These are phyloP conservation scores for Folsomia manolachei DNA, from an alignment of 2,888 invertebrate species.

Conservation along the genomic window DNA sequence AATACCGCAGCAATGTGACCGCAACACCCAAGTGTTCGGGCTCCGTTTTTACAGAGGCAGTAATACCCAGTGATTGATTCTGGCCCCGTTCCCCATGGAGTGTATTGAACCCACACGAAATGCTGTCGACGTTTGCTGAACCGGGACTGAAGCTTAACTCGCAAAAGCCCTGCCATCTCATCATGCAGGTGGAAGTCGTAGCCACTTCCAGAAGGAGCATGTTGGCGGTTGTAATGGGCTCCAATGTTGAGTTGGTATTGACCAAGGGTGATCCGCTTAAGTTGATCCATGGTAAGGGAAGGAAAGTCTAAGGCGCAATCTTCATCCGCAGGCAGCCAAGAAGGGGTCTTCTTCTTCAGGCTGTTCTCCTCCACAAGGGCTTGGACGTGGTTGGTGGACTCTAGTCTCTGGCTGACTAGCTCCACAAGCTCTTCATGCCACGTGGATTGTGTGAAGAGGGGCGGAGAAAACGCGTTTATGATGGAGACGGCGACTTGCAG, in stretches of 20 bases:
- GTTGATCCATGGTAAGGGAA: neutral
- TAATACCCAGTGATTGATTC: neutral
- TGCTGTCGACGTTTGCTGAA: neutral
- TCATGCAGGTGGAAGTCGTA: neutral
- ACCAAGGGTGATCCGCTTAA: neutral
- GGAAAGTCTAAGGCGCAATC: neutral
- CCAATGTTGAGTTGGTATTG: neutral
- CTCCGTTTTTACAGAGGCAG: slow-evolving; percentile 9
- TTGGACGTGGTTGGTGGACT: neutral
- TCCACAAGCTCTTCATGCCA: neutral
- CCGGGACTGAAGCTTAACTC: neutral
- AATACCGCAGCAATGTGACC: slow-evolving; percentile 7
- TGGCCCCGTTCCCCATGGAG: neutral
- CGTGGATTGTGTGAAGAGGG: neutral
- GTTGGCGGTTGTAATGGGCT: neutral
- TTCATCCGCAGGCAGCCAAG: neutral
- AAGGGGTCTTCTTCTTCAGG: neutral
- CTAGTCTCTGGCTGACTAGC: neutral
- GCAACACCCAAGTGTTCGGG: slow-evolving; percentile 9
- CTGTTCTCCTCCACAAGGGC: neutral
- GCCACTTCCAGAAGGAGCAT: neutral
- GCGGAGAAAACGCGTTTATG: slow-evolving; percentile 13
- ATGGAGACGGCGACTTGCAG: slow-evolving; percentile 14
- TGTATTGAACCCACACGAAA: neutral
- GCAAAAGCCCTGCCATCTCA: neutral